These are phyloP conservation scores for Macrosoma leucophasiata DNA, from an alignment of 2,888 invertebrate species.

Conservation along the genomic window DNA sequence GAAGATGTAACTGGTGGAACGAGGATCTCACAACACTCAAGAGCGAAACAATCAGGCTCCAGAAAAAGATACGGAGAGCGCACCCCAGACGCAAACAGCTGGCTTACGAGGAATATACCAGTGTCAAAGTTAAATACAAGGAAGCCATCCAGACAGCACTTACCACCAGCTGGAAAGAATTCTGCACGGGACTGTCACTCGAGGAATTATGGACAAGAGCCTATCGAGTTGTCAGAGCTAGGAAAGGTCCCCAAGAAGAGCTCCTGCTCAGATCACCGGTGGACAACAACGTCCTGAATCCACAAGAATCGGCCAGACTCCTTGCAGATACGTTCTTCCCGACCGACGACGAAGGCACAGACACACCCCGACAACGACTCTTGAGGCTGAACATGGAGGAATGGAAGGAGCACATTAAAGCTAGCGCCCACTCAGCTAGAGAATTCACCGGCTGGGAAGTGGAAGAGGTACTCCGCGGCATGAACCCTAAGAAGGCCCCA, in stretches of 20 bases:
- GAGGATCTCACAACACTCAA: conserved; percentile 5
- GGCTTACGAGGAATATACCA: conserved; percentile 4
- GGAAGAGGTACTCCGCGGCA: neutral
- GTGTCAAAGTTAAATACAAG: conserved; percentile 6
- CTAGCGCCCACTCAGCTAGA: neutral
- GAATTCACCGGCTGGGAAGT: conserved; percentile 4
- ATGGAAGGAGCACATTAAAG: neutral
- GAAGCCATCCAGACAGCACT: neutral
- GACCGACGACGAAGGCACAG: conserved; percentile 1
- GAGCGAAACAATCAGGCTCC: conserved; percentile 1
- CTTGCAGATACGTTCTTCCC: conserved; percentile 18
- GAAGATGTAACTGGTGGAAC: conserved; percentile 11
- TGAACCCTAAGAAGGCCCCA: conserved; percentile 18
- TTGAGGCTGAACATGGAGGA: neutral
- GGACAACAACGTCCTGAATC: neutral
- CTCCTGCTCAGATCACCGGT: neutral
- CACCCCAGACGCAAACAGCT: neutral
- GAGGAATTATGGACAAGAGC: conserved; percentile 18
- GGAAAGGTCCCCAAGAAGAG: conserved; percentile 1
- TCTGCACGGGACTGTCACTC: conserved; percentile 10
- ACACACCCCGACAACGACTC: conserved; percentile 5
- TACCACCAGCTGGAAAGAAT: conserved; percentile 15
- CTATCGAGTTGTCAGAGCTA: conserved; percentile 13
- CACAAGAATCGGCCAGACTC: conserved; percentile 9
- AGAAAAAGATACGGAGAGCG: conserved; percentile 6